These are phyloP conservation scores for Xenopus borealis DNA, from an alignment of 2,113 vertebrate species.

Conservation along the genomic window DNA sequence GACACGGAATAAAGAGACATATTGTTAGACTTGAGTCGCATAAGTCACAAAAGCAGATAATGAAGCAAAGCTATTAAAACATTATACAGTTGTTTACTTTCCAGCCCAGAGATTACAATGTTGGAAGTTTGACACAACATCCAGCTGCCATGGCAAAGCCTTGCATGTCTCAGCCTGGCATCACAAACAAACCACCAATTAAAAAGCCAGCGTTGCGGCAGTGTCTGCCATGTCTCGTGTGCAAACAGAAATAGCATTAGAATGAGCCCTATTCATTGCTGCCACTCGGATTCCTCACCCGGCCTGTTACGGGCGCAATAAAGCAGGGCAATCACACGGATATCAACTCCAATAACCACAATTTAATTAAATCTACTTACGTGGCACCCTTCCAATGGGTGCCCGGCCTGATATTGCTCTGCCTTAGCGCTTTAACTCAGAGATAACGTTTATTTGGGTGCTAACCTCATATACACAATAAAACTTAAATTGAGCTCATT, in stretches of 20 bases:
- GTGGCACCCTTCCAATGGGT: too few species aligned
- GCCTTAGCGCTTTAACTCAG: too few species aligned
- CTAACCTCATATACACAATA: too few species aligned
- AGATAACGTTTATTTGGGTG: too few species aligned
- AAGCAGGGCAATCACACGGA: background rate
- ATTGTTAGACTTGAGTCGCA: too few species aligned
- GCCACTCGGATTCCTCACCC: background rate
- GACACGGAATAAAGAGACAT: too few species aligned
- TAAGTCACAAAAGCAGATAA: too few species aligned
- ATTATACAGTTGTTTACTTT: constrained; percentile 3
- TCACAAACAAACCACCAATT: constrained; percentile 15
- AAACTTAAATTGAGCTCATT: too few species aligned
- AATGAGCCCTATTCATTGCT: background rate
- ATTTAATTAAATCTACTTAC: constrained; percentile 24
- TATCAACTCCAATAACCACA: background rate
- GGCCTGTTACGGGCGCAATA: constrained; percentile 2
- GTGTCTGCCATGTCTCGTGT: background rate
- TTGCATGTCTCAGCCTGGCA: constrained; percentile 14
- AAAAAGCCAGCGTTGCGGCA: background rate
- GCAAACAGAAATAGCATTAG: background rate
- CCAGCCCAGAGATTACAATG: background rate
- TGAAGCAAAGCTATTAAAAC: too few species aligned
- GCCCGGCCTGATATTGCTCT: too few species aligned
- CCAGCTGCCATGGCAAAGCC: constrained; percentile 5
- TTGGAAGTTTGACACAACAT: constrained; percentile 12